Conservation (phyloP, 2,113 vertebrate species). For the Poeciliopsis turrubarensis region DNA sequence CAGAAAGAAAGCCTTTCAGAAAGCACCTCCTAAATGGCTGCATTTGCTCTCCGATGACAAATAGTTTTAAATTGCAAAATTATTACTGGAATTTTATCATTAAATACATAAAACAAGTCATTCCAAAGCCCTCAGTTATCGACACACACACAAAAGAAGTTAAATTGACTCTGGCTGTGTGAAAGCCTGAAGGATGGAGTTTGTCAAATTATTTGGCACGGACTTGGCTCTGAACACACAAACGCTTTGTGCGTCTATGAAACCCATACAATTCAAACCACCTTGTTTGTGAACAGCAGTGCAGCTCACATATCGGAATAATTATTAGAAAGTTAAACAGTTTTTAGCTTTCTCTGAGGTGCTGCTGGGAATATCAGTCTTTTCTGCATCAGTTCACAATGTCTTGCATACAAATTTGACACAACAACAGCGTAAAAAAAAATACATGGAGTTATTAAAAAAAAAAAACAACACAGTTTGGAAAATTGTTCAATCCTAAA, state of each 20-base stretch:
- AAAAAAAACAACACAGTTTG: no score
- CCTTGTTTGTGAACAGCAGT: neutral
- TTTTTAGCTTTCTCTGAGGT: conserved; percentile 1
- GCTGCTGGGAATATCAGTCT: conserved; percentile 4
- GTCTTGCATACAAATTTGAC: conserved; percentile 2
- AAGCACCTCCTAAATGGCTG: conserved; percentile 9
- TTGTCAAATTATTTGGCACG: neutral
- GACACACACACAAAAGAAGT: conserved; percentile 20
- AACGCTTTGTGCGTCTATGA: neutral
- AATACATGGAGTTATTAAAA: neutral
- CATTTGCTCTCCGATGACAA: conserved; percentile 32
- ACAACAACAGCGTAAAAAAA: neutral
- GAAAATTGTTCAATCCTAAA: no score
- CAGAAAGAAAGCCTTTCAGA: conserved; percentile 1
- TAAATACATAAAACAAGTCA: neutral
- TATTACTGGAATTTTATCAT: conserved; percentile 25
- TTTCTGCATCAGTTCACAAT: conserved; percentile 3
- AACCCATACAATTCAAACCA: neutral
- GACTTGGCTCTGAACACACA: neutral
- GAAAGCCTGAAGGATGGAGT: neutral
- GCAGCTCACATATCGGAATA: conserved; percentile 1
- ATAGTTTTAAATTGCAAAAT: neutral
- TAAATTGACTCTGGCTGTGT: conserved; percentile 3
- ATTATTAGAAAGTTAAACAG: neutral
- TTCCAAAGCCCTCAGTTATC: conserved; percentile 27